Conservation (phyloP, 2,888 invertebrate genomes). For the Cataglyphis albicans region DNA sequence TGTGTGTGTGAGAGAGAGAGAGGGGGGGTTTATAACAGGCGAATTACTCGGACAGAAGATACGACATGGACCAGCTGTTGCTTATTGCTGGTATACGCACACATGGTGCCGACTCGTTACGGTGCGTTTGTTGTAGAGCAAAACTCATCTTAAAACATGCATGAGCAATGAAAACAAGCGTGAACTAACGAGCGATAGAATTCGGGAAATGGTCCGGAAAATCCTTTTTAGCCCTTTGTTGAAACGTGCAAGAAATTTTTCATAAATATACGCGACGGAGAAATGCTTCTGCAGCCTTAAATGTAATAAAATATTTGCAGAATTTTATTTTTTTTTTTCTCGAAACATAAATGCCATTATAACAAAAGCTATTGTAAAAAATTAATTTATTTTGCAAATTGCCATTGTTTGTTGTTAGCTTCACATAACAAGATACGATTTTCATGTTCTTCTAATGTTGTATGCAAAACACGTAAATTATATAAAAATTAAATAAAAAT, state of each 20-base stretch:
- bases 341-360: background rate
- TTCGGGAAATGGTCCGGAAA: constrained; percentile 14
- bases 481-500: background rate
- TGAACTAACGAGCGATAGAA: constrained; percentile 69
- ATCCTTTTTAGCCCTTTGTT: background rate
- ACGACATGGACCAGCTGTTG: constrained; percentile 66
- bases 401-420: background rate
- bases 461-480: background rate
- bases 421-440: background rate
- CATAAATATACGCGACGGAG: constrained; percentile 7
- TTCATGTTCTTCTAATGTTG: background rate
- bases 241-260: background rate
- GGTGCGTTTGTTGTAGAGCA: constrained; percentile 61
- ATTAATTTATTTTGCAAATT: background rate
- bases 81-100: constrained; percentile 64
- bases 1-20: constrained; percentile 1
- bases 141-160: constrained; percentile 64
- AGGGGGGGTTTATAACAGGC: constrained; percentile 54
- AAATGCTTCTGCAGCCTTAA: background rate
- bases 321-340: background rate
- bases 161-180: constrained; percentile 64
- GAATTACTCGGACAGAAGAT: constrained; percentile 68
- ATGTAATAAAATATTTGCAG: background rate
- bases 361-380: constrained; percentile 1
- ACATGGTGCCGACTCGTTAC: constrained; percentile 69